Base-by-base conservation (phyloP, 1,140 invertebrate species). In the Myzus persicae region DNA sequence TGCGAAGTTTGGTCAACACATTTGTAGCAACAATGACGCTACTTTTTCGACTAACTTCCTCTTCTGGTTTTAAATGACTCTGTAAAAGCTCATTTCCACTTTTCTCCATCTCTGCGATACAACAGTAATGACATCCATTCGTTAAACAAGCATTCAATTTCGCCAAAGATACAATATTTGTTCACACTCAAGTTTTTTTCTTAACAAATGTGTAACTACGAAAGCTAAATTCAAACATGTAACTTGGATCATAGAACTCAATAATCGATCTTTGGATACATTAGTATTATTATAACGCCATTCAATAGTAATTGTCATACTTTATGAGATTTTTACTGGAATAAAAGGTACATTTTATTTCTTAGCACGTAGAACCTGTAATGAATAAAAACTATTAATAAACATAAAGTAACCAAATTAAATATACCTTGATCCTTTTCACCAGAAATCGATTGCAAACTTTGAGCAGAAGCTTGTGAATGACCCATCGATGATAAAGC, bases 401-500 rank as follows among this genome's bases (percentile, higher is more conserved):
- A 31, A 90, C 11, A 8, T 11, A 11, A 9, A 51, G 2, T 88
- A 48, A 6, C 1, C 40, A 92, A 22, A n/a, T 46, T 4, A 38
- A 87, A 94, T 94, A 94, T 94, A 96, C 96, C 95, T 94, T 96
- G 96, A 94, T 97, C 97, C 87, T 96, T 95, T 94, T 98, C 98
- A 31, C 97, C 98, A 40, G 97, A 97, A 94, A 99, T 98, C 2
- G 97, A 98, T 95, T 99, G 98, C 42, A 99, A 95, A 95, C 98
- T 98, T 95, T 99, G 98, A 1, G 98, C 98, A 0, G 98, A 99
- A 3, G 98, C 97, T 95, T 98, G 98, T 6, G 98, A 98, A 95
- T 98, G 98, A 6, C 98, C 98, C 97, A 98, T 98, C 82, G 97
- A 98, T 36, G 98, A 98, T 3, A 98, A 95, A 59, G 98, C 98